A percentile compares a stretch with the other conserved stretches of the same genome.
Evolutionary conservation across 1,140 invertebrate genomes (phyloP).

Genomic region (Arctopsyche grandis): DNA sequence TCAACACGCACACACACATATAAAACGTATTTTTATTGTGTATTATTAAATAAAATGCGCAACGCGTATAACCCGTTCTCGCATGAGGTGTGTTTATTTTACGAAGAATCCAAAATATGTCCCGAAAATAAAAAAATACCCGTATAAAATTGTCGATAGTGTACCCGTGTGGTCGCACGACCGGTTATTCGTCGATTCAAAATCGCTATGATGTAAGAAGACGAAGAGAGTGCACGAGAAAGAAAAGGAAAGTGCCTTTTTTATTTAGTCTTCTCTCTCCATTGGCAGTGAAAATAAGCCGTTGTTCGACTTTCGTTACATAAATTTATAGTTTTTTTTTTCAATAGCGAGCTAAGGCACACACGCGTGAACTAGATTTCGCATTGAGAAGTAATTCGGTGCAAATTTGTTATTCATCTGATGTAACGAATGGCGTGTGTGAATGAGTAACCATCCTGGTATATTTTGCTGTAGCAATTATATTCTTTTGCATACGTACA

Average conservation of each 20-base stretch:
- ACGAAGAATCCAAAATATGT: neutral
- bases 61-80: too few species aligned
- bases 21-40: too few species aligned
- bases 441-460: too few species aligned
- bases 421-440: too few species aligned
- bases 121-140: neutral
- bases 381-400: too few species aligned
- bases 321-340: conserved; percentile 5
- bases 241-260: conserved; percentile 17
- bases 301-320: conserved; percentile 21
- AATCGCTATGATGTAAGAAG: conserved; percentile 16
- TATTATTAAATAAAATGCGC: too few species aligned
- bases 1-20: too few species aligned
- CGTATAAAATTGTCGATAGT: neutral
- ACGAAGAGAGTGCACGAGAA: neutral
- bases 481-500: too few species aligned
- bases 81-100: neutral
- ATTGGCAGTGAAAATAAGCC: conserved; percentile 10
- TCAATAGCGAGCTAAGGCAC: neutral
- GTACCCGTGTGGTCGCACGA: neutral
- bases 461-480: too few species aligned
- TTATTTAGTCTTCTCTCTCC: neutral
- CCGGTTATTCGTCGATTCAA: conserved; percentile 2
- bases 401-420: too few species aligned
- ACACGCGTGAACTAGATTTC: too few species aligned